A percentile compares a stretch with the other conserved stretches of the same genome.
Conservation (phyloP, 2,888 invertebrate species). For the Perdita meconis region DNA sequence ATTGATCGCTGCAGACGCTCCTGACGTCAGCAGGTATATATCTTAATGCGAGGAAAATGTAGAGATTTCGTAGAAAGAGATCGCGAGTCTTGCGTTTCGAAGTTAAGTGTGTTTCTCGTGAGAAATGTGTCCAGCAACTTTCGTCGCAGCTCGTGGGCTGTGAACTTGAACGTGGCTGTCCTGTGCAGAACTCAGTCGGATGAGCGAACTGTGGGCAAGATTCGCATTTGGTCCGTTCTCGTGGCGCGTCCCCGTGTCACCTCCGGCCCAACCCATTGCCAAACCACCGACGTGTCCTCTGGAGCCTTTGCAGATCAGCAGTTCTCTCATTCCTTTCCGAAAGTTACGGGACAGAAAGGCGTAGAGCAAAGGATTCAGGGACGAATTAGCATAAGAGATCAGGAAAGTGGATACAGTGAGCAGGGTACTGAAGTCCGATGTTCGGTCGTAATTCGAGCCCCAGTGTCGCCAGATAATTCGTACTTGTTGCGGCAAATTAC, state of each 20-base stretch:
- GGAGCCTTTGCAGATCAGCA: slow-evolving; percentile 87
- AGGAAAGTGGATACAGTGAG: slow-evolving; percentile 94
- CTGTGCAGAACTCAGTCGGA: slow-evolving; percentile 73
- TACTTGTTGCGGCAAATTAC: slow-evolving; percentile 95
- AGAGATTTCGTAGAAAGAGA: not conserved
- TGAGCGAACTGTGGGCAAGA: slow-evolving; percentile 71
- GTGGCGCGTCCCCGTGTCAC: slow-evolving; percentile 64
- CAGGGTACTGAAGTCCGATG: slow-evolving; percentile 89
- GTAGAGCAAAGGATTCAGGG: slow-evolving; percentile 95
- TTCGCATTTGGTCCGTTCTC: slow-evolving; percentile 70
- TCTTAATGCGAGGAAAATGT: not conserved
- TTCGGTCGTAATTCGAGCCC: slow-evolving; percentile 80
- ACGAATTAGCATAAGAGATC: slow-evolving; percentile 95
- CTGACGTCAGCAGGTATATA: no score
- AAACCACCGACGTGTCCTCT: slow-evolving; percentile 68
- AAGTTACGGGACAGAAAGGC: slow-evolving; percentile 94
- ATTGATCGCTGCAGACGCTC: no score
- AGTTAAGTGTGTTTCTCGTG: slow-evolving; percentile 32
- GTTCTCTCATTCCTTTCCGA: slow-evolving; percentile 93
- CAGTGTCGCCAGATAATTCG: slow-evolving; percentile 95
- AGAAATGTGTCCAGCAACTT: slow-evolving; percentile 55
- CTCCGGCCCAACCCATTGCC: slow-evolving; percentile 72
- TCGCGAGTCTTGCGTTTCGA: not conserved
- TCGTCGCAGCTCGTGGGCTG: not conserved
- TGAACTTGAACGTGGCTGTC: slow-evolving; percentile 61